Percentiles rank a stretch among this genome's conserved stretches.
Conservation (phyloP, 92 coral and sea anemone species). For the Virgularia gustaviana region DNA sequence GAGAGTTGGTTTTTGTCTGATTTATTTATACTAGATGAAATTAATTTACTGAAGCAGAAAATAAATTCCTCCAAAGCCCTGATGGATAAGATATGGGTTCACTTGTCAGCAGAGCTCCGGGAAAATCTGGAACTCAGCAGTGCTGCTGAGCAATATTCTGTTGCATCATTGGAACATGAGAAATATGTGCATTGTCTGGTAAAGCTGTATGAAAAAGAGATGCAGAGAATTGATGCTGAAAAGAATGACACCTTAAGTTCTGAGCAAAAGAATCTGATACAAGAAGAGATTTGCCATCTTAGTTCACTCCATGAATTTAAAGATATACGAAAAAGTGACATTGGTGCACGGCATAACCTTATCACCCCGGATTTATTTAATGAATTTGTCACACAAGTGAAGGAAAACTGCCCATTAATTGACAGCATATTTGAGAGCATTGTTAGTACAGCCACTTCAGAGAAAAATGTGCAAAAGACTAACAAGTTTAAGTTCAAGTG, state of each 20-base stretch:
- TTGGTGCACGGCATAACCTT: constrained; percentile 20
- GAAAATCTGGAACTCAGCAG: constrained; percentile 9
- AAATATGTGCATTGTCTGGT: constrained; percentile 13
- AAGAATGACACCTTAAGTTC: constrained; percentile 3
- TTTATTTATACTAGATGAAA: constrained; percentile 10
- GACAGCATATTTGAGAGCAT: constrained; percentile 39
- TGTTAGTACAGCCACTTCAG: constrained; percentile 3
- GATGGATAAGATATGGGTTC: constrained; percentile 24
- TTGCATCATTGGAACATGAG: constrained; percentile 11
- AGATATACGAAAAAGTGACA: background rate
- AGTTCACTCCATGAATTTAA: constrained; percentile 19
- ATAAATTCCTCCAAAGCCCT: constrained; percentile 15
- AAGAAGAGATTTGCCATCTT: constrained; percentile 25
- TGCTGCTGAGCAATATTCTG: constrained; percentile 8
- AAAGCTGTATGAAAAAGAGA: constrained; percentile 23
- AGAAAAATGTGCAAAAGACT: constrained; percentile 23
- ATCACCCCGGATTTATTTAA: constrained; percentile 13
- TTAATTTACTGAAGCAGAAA: constrained; percentile 14
- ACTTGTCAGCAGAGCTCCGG: constrained; percentile 13
- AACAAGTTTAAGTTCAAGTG: constrained; percentile 38
- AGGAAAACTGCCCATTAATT: constrained; percentile 35
- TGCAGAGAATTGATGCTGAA: background rate
- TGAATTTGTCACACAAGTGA: constrained; percentile 7
- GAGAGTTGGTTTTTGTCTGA: background rate
- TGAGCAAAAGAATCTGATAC: constrained; percentile 13